Evolutionary conservation across 2,888 invertebrate genomes (phyloP).

Genomic region (Proisotoma minuta): DNA sequence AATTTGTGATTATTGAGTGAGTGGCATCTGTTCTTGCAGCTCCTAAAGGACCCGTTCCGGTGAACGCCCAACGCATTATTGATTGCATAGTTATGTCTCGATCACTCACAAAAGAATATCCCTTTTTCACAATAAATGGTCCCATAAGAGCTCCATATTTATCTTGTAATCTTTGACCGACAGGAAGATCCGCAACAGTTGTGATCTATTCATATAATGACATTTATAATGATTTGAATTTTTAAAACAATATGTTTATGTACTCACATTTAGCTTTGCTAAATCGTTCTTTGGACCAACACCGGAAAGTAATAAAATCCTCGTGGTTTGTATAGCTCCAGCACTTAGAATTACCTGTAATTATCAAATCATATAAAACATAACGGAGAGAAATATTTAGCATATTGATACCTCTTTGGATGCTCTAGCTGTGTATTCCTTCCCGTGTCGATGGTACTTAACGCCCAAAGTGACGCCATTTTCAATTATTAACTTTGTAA

Average conservation of each 20-base stretch:
- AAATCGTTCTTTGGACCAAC: conserved; percentile 20
- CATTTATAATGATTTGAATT: neutral
- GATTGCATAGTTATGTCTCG: conserved; percentile 6
- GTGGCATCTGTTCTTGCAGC: conserved; percentile 20
- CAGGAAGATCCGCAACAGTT: conserved; percentile 19
- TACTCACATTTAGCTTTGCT: conserved; percentile 13
- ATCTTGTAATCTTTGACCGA: conserved; percentile 24
- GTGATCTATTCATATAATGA: conserved; percentile 13
- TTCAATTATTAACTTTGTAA: conserved; percentile 18
- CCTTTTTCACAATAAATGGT: conserved; percentile 22
- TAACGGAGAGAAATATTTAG: neutral
- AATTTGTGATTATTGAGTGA: conserved; percentile 7
- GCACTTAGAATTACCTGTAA: conserved; percentile 19
- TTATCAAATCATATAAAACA: too few relatives aligned
- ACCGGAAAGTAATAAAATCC: conserved; percentile 16
- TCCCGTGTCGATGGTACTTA: conserved; percentile 26
- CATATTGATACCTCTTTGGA: conserved; percentile 1
- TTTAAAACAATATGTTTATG: neutral
- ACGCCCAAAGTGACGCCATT: conserved; percentile 16
- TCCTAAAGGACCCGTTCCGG: conserved; percentile 6
- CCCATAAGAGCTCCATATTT: conserved; percentile 26
- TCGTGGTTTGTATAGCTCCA: conserved; percentile 13
- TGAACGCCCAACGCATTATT: conserved; percentile 4
- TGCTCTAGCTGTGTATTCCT: conserved; percentile 8
- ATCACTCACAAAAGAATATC: conserved; percentile 15